Evolutionary conservation across 2,113 vertebrate genomes (phyloP), one percentile per base, ranked within the genome.

Genomic region (Pelmatolapia mariae): DNA sequence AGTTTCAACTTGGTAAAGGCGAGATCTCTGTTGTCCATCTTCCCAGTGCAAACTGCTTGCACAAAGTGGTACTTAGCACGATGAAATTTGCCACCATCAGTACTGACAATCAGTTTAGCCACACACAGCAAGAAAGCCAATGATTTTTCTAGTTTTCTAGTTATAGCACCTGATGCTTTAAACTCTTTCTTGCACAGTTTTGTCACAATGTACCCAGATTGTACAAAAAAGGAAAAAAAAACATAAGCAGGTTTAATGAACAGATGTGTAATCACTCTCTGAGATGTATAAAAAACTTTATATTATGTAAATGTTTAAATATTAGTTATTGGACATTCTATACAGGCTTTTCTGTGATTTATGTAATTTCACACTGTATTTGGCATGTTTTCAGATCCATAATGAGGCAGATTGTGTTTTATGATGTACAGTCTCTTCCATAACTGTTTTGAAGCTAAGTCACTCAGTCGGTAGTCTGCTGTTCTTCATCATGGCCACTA

Each of bases 351-450:
- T 66, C 33, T 66, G 33, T 66, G 61, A 66, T 13, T 66, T 38
- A n/a, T 12, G 19, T 66, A 38, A 66, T 66, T 36, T 38, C 19
- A 36, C 61, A 66, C 61, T 38, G 10, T 8, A 6, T 54, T 11
- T 71, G 22, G 13, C 19, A 9, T 88, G 9, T 31, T 82, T 85
- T 68, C 82, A 93, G 92, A 93, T 90, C 8, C 66, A 59, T 29
- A 52, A 63, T 22, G 82, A 93, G 59, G 31, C 88, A 11, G 91
- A 93, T 57, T 92, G 89, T 89, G 66, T 92, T 33, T 86, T 15
- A 91, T 87, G 91, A 92, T 90, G 89, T 91, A 92, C 83, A 93
- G 92, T 11, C 10, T 91, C 33, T 93, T 91, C 76, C 36, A 81
- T 66, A 12, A 36, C 38, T 78, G 63, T 19, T 59, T 93, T 26